Conservation (phyloP, 2,888 invertebrate genomes). For the Parnassius smintheus region DNA sequence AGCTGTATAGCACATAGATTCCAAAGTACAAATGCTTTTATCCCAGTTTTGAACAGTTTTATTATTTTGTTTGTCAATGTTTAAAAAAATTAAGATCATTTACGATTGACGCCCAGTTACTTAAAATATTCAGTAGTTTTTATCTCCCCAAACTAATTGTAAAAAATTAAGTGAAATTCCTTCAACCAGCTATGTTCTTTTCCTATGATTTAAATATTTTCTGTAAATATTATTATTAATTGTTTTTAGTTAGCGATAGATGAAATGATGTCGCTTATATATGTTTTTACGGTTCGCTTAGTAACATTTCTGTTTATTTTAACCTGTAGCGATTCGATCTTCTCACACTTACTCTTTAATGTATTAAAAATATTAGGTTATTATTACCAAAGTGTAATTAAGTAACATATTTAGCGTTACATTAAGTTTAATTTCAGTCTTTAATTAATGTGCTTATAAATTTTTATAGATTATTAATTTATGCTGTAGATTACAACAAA, state of each 20-base stretch:
- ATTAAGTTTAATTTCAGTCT: conserved; percentile 32
- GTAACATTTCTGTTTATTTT: conserved; percentile 29
- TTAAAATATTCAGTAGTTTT: conserved; percentile 22
- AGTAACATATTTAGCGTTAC: conserved; percentile 60
- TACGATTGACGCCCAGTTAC: conserved; percentile 28
- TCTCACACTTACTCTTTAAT: conserved; percentile 58
- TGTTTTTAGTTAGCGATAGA: conserved; percentile 35
- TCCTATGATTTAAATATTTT: conserved; percentile 26
- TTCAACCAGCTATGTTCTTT: conserved; percentile 22
- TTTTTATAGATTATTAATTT: conserved; percentile 29
- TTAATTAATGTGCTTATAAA: conserved; percentile 29
- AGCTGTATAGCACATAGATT: conserved; percentile 14
- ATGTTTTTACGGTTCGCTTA: conserved; percentile 23
- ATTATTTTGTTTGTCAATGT: conserved; percentile 27
- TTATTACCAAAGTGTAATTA: conserved; percentile 80
- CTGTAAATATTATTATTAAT: conserved; percentile 43
- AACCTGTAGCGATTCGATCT: conserved; percentile 47
- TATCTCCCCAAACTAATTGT: not conserved
- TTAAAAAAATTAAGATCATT: conserved; percentile 35
- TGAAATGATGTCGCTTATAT: conserved; percentile 32
- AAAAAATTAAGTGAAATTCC: not conserved
- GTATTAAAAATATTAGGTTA: conserved; percentile 64
- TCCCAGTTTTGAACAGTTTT: conserved; percentile 31
- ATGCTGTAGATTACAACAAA: conserved; percentile 34
- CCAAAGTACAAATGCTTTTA: conserved; percentile 22